phyloP scores from a whole-genome alignment of 1,140 invertebrate genomes.

The Drosophila bifasciata region DNA sequence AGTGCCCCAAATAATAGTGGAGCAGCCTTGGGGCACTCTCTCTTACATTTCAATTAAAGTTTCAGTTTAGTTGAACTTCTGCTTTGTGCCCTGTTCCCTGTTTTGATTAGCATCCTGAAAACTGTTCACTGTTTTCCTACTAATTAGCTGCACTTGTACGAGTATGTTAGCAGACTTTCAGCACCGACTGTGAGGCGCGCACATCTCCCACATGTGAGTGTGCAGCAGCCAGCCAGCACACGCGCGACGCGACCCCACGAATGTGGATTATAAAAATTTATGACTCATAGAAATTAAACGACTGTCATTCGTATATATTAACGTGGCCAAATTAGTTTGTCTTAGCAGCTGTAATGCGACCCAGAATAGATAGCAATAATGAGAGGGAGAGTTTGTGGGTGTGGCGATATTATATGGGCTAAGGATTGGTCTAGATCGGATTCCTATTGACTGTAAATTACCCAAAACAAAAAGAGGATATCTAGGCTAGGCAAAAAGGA shows the following conservation, averaged over 20 bases:
- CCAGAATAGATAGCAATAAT: neutral
- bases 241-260: constrained; percentile 22
- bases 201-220: neutral
- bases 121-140: constrained; percentile 22
- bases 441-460: no score
- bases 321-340: constrained; percentile 61
- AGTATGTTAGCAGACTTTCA: constrained; percentile 28
- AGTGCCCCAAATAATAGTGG: no score
- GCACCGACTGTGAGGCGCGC: constrained; percentile 41
- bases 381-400: constrained; percentile 3
- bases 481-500: constrained; percentile 4
- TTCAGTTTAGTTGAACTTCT: constrained; percentile 17
- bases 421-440: no score
- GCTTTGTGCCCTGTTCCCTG: neutral
- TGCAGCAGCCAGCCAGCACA: neutral
- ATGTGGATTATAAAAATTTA: constrained; percentile 76
- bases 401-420: neutral
- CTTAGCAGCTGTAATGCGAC: constrained; percentile 28
- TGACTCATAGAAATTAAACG: constrained; percentile 76
- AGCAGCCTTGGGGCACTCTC: constrained; percentile 8
- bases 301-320: constrained; percentile 74
- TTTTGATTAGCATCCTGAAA: constrained; percentile 16
- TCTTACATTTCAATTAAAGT: constrained; percentile 49
- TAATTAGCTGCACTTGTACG: constrained; percentile 64
- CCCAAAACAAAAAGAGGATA: neutral